Evolutionary conservation across 2,888 invertebrate species (phyloP).

Genomic region (Hemicrepidius hirtus): DNA sequence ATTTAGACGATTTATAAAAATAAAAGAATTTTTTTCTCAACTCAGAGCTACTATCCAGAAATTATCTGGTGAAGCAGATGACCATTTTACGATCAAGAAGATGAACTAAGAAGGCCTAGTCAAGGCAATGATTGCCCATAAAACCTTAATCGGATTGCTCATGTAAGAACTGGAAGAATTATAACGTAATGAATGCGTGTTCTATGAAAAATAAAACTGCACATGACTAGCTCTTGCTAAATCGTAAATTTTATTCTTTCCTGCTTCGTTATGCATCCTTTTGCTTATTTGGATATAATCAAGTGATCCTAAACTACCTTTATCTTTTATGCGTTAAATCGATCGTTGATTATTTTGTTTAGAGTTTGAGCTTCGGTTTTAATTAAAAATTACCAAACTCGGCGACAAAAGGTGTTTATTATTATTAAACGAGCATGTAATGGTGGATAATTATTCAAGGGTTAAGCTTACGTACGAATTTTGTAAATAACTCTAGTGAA

Average conservation of each 20-base stretch:
- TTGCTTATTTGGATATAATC: slow-evolving; percentile 16
- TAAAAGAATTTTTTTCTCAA: not conserved
- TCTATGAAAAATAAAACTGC: slow-evolving; percentile 38
- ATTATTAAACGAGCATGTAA: too few relatives aligned
- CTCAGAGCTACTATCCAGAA: slow-evolving; percentile 3
- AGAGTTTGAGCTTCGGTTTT: too few relatives aligned
- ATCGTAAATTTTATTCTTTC: slow-evolving; percentile 34
- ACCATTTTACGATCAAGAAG: slow-evolving; percentile 33
- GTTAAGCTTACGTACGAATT: too few relatives aligned
- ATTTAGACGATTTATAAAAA: too few relatives aligned
- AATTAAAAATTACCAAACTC: too few relatives aligned
- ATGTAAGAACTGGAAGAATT: slow-evolving; percentile 39
- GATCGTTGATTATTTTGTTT: too few relatives aligned
- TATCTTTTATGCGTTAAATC: too few relatives aligned
- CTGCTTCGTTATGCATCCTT: slow-evolving; percentile 19
- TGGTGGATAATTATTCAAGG: too few relatives aligned
- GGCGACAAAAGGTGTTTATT: too few relatives aligned
- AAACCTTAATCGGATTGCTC: slow-evolving; percentile 37
- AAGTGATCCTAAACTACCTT: not conserved
- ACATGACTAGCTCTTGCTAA: slow-evolving; percentile 23
- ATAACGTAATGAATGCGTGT: slow-evolving; percentile 41
- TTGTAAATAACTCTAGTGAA: too few relatives aligned
- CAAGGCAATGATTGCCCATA: slow-evolving; percentile 39
- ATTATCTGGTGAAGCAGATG: slow-evolving; percentile 31
- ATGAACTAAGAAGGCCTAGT: slow-evolving; percentile 28